These are phyloP conservation scores for Zosterops borbonicus DNA, from an alignment of 2,113 vertebrate genomes.

Conservation along the genomic window DNA sequence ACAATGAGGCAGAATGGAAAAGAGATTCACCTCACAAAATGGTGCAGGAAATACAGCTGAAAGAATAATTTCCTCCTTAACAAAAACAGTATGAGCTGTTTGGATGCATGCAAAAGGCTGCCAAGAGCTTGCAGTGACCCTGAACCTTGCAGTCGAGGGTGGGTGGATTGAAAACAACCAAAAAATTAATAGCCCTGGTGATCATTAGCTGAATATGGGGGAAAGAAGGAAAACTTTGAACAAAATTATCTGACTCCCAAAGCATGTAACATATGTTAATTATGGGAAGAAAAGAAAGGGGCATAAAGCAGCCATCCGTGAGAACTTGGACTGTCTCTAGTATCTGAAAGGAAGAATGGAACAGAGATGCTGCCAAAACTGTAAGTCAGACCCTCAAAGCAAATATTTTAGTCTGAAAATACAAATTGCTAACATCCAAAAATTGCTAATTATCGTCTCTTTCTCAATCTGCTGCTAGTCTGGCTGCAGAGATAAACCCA, in stretches of 20 bases:
- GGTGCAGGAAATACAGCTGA: not conserved
- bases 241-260: not conserved
- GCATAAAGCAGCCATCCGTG: not conserved
- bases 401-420: constrained; percentile 27
- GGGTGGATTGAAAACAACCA: not conserved
- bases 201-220: not conserved
- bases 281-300: not conserved
- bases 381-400: not conserved
- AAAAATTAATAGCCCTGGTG: not conserved
- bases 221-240: not conserved
- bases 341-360: not conserved
- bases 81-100: not conserved
- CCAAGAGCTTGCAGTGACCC: not conserved
- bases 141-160: not conserved
- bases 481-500: not conserved
- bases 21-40: not conserved
- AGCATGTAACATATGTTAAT: not conserved
- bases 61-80: not conserved
- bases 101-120: not conserved
- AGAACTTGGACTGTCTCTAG: not conserved
- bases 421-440: not conserved
- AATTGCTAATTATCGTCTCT: not conserved
- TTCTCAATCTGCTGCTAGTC: not conserved
- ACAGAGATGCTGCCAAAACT: not conserved
- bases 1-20: not conserved